phyloP scores from a whole-genome alignment of 2,797 vertebrate genomes.

The Phyllotis vaccarum region DNA sequence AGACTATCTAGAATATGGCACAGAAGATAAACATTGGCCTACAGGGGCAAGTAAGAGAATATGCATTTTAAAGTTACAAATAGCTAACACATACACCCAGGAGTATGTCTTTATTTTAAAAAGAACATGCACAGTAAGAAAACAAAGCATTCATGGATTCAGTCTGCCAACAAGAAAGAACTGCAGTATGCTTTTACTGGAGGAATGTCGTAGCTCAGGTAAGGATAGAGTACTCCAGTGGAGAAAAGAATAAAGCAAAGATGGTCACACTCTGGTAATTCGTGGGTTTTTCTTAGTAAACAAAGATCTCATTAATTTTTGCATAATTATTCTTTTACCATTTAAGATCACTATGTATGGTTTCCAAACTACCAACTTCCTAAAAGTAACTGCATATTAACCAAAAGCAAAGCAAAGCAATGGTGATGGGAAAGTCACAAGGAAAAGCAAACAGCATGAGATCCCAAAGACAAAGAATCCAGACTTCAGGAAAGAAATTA shows the following conservation, averaged over 20 bases:
- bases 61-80: constrained; percentile 10
- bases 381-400: background rate
- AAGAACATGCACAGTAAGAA: background rate
- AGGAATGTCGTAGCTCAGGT: background rate
- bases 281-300: background rate
- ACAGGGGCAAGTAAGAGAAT: background rate
- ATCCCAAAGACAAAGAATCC: background rate
- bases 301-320: background rate
- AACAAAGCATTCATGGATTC: background rate
- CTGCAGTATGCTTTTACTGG: background rate
- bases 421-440: background rate
- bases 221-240: constrained; percentile 6
- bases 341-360: background rate
- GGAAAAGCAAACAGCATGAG: background rate
- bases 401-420: background rate
- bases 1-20: background rate
- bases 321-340: background rate
- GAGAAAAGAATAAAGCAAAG: constrained; percentile 10
- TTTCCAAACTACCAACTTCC: background rate
- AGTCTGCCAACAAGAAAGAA: background rate
- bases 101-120: constrained; percentile 3
- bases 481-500: constrained; percentile 14
- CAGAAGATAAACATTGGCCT: constrained; percentile 19
- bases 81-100: background rate
- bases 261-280: background rate